Percentiles rank a stretch among this genome's conserved stretches.
phyloP scores from a whole-genome alignment of 1,140 invertebrate species.

The Anastatus disparis region DNA sequence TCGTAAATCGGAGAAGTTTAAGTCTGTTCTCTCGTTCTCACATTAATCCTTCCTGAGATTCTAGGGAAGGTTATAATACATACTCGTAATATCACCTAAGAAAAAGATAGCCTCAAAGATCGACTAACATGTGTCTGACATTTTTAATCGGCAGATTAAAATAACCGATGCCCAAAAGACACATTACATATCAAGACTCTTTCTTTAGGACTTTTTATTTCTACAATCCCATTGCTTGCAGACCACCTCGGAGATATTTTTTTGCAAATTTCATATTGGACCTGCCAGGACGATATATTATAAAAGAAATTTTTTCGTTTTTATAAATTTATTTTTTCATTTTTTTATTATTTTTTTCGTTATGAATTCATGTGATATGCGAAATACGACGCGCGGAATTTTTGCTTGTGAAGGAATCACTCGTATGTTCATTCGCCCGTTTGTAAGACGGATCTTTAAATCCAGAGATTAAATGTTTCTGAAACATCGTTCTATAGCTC shows the following conservation, averaged over 20 bases:
- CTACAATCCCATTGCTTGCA: no score
- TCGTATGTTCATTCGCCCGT: background rate
- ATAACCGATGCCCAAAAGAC: conserved; percentile 36
- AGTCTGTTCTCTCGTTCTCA: conserved; percentile 50
- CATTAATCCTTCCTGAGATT: conserved; percentile 46
- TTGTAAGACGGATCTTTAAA: conserved; percentile 3
- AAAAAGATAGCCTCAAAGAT: conserved; percentile 45
- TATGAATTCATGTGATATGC: no score
- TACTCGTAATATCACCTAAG: background rate
- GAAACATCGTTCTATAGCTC: background rate
- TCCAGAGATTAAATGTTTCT: conserved; percentile 18
- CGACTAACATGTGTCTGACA: conserved; percentile 65
- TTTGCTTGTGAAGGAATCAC: no score
- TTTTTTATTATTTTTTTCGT: no score
- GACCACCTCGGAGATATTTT: no score
- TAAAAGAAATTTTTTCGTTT: no score
- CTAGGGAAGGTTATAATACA: conserved; percentile 16
- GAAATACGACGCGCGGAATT: background rate
- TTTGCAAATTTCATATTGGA: no score
- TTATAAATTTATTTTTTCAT: no score
- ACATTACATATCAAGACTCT: no score
- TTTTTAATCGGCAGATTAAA: conserved; percentile 65
- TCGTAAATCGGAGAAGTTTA: conserved; percentile 12
- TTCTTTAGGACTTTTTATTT: no score
- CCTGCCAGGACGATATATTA: no score